A percentile compares a stretch with the other conserved stretches of the same genome.
Conservation (phyloP, 2,113 vertebrate genomes). For the Fulmarus glacialis region DNA sequence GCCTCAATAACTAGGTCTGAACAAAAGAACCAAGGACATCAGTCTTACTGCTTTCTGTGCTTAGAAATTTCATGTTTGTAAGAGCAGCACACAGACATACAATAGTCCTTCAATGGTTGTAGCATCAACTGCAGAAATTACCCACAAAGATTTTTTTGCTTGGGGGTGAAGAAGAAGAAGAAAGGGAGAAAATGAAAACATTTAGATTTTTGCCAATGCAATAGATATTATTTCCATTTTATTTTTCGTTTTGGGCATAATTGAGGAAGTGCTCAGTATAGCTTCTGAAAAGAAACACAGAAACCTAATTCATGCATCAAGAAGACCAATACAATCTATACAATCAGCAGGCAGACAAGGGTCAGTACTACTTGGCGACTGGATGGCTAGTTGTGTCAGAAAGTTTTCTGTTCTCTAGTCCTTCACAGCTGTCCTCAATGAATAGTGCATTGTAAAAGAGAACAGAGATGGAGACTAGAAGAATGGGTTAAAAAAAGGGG, state of each 20-base stretch:
- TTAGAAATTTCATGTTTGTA: not conserved
- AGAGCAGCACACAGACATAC: not conserved
- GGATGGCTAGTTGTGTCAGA: not conserved
- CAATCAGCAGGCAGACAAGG: not conserved
- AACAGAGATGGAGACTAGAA: not conserved
- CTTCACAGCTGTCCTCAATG: not conserved
- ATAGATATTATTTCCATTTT: not conserved
- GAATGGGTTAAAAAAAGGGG: not conserved
- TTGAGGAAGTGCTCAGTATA: not conserved
- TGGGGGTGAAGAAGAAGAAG: not conserved
- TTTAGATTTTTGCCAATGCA: not conserved
- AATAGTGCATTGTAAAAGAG: not conserved
- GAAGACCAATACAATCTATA: not conserved
- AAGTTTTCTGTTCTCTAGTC: not conserved
- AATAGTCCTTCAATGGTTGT: rapidly evolving
- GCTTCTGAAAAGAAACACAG: not conserved
- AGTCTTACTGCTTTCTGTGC: not conserved
- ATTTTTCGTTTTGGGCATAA: not conserved
- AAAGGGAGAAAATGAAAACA: not conserved
- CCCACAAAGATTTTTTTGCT: not conserved
- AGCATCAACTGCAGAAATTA: not conserved
- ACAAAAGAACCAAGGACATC: not conserved
- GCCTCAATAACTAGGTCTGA: slow-evolving; percentile 5
- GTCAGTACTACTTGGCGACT: not conserved
- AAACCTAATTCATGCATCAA: not conserved